Base-by-base conservation (phyloP, 1,140 invertebrate species). In the Diabrotica virgifera region DNA sequence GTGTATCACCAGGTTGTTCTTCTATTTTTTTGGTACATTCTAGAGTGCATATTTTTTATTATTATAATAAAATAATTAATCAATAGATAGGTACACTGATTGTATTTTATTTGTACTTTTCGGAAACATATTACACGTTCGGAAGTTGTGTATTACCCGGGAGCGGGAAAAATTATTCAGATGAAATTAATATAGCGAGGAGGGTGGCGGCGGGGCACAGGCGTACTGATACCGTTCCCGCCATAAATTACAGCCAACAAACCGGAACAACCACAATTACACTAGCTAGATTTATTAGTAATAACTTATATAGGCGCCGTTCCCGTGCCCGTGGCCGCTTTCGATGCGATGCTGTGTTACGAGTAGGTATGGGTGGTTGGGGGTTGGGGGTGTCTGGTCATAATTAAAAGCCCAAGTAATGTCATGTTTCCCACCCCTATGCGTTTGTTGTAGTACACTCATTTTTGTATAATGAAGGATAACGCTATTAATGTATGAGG, bases 261-360 rank as follows among this genome's bases (percentile, higher is more conserved):
- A 68, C 69, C 71, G 69, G 66, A 68, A 70, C 66, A 40, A 59
- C 62, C 69, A 70, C 68, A 72, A 72, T 72, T 72, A 70, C 66
- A 70, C 70, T 62, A 62, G 61, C 63, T 46, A 70, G 69, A 72
- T 72, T 72, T 72, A 72, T 72, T 72, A 67, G 71, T 72, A 68
- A 72, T 72, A 72, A 72, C 68, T 72, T 72, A 70, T 67, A 70
- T 38, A 51, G 59, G 36, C 53, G 63, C 40, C 24, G 24, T 24
- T 24, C 24, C 24, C 24, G 24, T 24, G 24, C 56, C 12, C 38
- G 35, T 11, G 12, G 52, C 11, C 55, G 58, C 36, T 35, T 54
- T 35, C 40, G 40, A 46, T 46, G 40, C 40, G 8, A 46, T 46
- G 40, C 8, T 46, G 8, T 10, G 40, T 8, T 46, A 46, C n/a